phyloP scores from a whole-genome alignment of 1,140 invertebrate species.

The Maconellicoccus hirsutus region DNA sequence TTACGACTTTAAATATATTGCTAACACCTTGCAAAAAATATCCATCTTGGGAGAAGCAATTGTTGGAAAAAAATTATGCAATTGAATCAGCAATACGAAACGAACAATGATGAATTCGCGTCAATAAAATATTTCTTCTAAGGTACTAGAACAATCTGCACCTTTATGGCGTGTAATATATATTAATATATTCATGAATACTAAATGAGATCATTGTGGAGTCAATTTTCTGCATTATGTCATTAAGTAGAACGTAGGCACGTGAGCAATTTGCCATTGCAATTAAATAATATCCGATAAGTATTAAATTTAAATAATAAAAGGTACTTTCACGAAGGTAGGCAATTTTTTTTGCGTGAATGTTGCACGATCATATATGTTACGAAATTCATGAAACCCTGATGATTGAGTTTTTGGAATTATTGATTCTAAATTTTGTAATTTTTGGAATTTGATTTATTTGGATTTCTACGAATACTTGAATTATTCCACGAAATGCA shows the following conservation, averaged over 20 bases:
- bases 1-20: too few species aligned
- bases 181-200: constrained; percentile 1
- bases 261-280: neutral
- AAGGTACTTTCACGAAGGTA: constrained; percentile 3
- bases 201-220: neutral
- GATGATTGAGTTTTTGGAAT: too few species aligned
- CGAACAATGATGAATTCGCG: neutral
- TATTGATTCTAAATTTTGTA: too few species aligned
- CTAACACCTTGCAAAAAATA: too few species aligned
- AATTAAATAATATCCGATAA: neutral
- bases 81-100: neutral
- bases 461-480: too few species aligned
- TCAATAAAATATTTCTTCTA: neutral
- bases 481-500: too few species aligned
- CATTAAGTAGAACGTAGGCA: constrained; percentile 3
- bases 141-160: constrained; percentile 3
- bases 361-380: neutral
- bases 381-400: too few species aligned
- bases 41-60: too few species aligned
- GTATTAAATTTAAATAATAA: constrained; percentile 4
- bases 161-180: neutral
- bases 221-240: neutral
- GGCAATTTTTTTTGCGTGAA: neutral
- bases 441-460: too few species aligned
- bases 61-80: neutral